Percentiles rank a stretch among this genome's conserved stretches.
Conservation (phyloP, 2,113 vertebrate species). For the Nestor notabilis region DNA sequence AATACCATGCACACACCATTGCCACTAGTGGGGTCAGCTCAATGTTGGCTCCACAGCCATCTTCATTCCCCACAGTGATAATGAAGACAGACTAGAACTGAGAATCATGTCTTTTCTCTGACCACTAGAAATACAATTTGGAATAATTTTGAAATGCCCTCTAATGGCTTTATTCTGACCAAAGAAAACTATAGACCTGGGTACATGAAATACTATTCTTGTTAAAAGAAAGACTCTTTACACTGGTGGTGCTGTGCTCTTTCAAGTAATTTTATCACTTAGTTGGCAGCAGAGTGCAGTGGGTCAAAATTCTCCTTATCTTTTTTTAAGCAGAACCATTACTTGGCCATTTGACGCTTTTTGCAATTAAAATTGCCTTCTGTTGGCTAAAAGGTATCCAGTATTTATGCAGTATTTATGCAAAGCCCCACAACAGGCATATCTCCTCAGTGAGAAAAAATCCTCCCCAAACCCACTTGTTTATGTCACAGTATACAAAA, state of each 20-base stretch:
- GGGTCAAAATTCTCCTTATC: not conserved
- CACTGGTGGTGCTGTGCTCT: not conserved
- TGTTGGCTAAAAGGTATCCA: not conserved
- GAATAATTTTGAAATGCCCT: not conserved
- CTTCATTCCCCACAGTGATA: not conserved
- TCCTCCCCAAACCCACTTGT: not conserved
- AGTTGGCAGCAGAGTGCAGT: rapidly evolving
- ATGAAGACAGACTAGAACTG: not conserved
- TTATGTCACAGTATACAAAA: not conserved
- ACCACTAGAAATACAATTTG: not conserved
- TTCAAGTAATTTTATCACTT: not conserved
- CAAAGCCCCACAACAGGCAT: not conserved
- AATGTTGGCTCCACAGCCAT: not conserved
- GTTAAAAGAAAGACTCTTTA: not conserved
- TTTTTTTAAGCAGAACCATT: not conserved
- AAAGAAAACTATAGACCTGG: not conserved
- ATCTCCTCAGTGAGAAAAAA: not conserved
- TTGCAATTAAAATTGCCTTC: not conserved
- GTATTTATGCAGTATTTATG: not conserved
- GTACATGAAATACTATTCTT: not conserved
- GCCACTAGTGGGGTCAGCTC: not conserved
- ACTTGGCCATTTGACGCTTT: not conserved
- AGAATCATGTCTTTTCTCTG: not conserved
- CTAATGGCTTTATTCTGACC: not conserved
- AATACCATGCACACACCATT: not conserved